Evolutionary conservation across 2,113 vertebrate genomes (phyloP).

Genomic region (Sakesphorus luctuosus): DNA sequence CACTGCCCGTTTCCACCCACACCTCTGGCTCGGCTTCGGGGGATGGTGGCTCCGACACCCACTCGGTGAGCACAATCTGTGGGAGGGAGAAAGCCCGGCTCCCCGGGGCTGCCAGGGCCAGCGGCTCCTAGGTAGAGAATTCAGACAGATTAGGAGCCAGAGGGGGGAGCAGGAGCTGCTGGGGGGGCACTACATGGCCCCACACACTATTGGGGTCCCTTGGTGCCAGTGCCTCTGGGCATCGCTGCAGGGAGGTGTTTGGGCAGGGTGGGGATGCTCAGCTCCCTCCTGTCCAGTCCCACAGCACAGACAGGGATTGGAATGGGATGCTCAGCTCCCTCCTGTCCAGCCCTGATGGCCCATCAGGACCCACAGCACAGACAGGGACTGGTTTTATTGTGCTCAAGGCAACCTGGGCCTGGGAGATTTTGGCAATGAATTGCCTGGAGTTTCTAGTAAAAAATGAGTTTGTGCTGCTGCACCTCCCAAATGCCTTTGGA

Average conservation of each 20-base stretch:
- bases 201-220: accelerated
- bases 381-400: accelerated
- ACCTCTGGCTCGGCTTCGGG: conserved; percentile 58
- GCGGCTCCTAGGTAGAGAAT: conserved; percentile 58
- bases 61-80: conserved; percentile 84
- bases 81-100: conserved; percentile 76
- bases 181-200: not conserved
- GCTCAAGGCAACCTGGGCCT: not conserved
- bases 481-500: not conserved
- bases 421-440: not conserved
- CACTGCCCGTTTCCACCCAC: not conserved
- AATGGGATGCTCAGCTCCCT: not conserved
- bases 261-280: not conserved
- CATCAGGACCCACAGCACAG: accelerated
- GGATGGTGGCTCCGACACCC: conserved; percentile 69
- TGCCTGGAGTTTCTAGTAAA: not conserved
- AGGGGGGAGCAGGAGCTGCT: not conserved
- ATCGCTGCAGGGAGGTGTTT: accelerated
- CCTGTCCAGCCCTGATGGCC: not conserved
- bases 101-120: conserved; percentile 26
- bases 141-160: conserved; percentile 36
- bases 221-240: accelerated
- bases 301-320: not conserved
- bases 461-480: accelerated
- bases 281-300: not conserved